These are phyloP conservation scores for Vandiemenella viatica DNA, from an alignment of 2,888 invertebrate species.

Conservation along the genomic window DNA sequence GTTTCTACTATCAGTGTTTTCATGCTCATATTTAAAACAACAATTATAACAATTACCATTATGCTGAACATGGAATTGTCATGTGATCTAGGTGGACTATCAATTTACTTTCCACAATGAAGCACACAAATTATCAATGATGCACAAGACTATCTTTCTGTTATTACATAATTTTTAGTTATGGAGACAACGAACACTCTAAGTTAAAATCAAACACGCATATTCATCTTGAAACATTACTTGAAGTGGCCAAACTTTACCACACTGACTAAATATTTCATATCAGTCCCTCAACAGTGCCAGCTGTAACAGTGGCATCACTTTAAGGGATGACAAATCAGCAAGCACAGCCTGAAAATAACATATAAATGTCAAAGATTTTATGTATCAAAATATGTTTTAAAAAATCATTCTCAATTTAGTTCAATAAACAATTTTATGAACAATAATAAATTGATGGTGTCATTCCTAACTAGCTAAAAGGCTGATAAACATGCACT, in stretches of 20 bases:
- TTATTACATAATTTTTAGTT: background rate
- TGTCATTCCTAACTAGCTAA: too few relatives aligned
- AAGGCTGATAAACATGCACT: too few relatives aligned
- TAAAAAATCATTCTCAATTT: background rate
- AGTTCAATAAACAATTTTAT: too few relatives aligned
- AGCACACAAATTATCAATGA: too few relatives aligned
- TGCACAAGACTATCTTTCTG: background rate
- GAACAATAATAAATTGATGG: too few relatives aligned
- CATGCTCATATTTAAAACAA: too few relatives aligned
- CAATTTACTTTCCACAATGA: too few relatives aligned
- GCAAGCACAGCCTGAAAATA: slow-evolving; percentile 56
- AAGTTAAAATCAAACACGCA: background rate
- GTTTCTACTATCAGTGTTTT: too few relatives aligned
- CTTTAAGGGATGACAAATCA: slow-evolving; percentile 73
- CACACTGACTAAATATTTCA: background rate
- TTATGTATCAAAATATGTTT: background rate
- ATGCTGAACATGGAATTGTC: too few relatives aligned
- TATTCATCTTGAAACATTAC: background rate
- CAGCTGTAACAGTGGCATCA: slow-evolving; percentile 69
- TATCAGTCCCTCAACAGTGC: slow-evolving; percentile 46
- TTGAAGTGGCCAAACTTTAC: background rate
- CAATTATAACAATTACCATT: too few relatives aligned
- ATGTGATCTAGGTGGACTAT: too few relatives aligned
- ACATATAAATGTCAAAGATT: slow-evolving; percentile 5
- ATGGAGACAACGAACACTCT: background rate